Base-by-base conservation (phyloP, 2,888 invertebrate species). In the Acleris sparsana region DNA sequence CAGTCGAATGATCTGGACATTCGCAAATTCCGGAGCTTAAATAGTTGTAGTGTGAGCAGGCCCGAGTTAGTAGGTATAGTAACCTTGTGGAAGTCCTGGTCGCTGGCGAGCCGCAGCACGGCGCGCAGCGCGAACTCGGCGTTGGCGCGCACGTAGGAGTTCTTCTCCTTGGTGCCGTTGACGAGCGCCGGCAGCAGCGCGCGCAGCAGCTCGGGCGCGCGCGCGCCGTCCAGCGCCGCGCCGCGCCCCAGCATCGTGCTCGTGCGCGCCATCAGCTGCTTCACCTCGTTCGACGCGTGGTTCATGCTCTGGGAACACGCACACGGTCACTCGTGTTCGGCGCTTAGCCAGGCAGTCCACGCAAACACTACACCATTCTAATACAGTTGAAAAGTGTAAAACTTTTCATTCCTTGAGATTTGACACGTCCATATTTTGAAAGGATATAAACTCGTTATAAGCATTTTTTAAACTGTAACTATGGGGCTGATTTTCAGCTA, bases 141-240 rank as follows among this genome's bases (percentile, higher is more conserved):
- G 90, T 97, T 97, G 49, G 97, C 96, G 86, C 97, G 97, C 51
- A 99, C 99, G 82, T 97, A 97, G 56, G 97, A 95, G 91, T 99
- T 99, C 93, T 99, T 99, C 92, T 99, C 99, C 93, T 99, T 99
- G 68, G 99, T 98, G 71, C 99, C 99, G 92, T 99, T 99, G 60
- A 99, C 99, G 75, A 99, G 93, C 90, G 97, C 97, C 0, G 99
- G 98, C 72, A 99, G 93, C 71, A 97, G 89, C 59, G 95, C 92
- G 82, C 95, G 96, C 71, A 97, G 93, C 72, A 97, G 89, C 74
- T 97, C 96, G 0, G 94, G 92, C 43, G 95, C 79, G 22, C 64
- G 53, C 33, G 71, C 71, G 67, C 63, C 57, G 11, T 63, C 69
- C 69, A 66, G 71, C 66, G 67, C 72, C 62, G 63, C 69, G 63